Conservation (phyloP, 2,888 invertebrate genomes). For the Brenthis daphne region DNA sequence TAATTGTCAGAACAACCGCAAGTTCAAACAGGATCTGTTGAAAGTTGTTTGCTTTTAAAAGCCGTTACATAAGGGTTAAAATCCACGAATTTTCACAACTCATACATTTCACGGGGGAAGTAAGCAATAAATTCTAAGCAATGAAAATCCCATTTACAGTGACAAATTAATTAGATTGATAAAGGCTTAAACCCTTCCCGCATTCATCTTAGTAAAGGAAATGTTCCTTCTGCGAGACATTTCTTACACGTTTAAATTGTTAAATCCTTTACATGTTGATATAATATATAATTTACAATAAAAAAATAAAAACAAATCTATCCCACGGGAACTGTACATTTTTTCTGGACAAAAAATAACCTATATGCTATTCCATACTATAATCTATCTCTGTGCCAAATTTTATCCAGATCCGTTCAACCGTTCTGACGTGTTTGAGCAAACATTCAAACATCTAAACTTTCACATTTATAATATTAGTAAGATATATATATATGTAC, state of each 20-base stretch:
- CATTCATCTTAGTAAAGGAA: conserved; percentile 32
- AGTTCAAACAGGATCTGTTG: not conserved
- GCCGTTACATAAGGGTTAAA: not conserved
- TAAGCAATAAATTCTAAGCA: conserved; percentile 37
- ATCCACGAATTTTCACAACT: conserved; percentile 11
- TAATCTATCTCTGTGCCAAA: no score
- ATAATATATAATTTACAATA: not conserved
- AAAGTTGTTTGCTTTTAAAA: conserved; percentile 5
- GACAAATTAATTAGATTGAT: conserved; percentile 43
- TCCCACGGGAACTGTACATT: not conserved
- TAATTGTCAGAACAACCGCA: not conserved
- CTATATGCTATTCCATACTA: no score
- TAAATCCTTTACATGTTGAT: not conserved
- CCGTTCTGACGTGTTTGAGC: no score
- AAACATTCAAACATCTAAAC: no score
- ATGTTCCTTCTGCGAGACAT: conserved; percentile 23
- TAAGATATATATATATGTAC: no score
- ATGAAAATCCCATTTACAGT: conserved; percentile 38
- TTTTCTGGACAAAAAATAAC: no score
- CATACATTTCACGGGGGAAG: conserved; percentile 22
- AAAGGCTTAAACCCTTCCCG: conserved; percentile 40
- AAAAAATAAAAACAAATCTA: not conserved
- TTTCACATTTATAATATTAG: no score
- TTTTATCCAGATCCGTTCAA: no score
- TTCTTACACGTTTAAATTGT: conserved; percentile 4